A percentile compares a stretch with the other conserved stretches of the same genome.
Conservation (phyloP, 2,797 vertebrate genomes). For the Molossus molossus region DNA sequence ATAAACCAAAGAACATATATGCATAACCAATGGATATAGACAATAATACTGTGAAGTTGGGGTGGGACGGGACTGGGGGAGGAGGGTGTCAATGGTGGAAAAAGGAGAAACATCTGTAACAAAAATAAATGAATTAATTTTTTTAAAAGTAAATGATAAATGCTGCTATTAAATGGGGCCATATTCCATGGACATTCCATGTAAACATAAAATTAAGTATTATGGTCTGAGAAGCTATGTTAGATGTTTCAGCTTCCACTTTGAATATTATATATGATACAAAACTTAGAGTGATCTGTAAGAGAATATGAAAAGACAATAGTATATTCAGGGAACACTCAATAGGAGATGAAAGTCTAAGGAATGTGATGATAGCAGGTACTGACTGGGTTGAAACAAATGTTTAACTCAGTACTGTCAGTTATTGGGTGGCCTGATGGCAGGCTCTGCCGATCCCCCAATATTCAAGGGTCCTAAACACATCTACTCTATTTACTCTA, state of each 20-base stretch:
- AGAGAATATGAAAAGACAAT: neutral
- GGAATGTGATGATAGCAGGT: neutral
- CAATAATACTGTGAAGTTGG: too few species aligned
- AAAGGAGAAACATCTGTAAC: too few species aligned
- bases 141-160: neutral
- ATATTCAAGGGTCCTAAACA: neutral
- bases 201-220: neutral
- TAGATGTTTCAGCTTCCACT: neutral
- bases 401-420: neutral
- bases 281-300: neutral
- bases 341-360: neutral
- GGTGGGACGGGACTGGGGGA: too few species aligned
- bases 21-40: too few species aligned
- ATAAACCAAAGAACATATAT: too few species aligned
- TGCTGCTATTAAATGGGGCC: neutral
- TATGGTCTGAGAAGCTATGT: neutral
- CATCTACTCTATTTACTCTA: neutral
- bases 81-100: too few species aligned
- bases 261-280: neutral
- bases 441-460: neutral
- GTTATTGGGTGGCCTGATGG: neutral
- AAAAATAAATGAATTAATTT: too few species aligned
- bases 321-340: neutral
- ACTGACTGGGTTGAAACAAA: neutral
- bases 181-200: neutral